Evolutionary conservation across 30 jellyfish, hydroid and myxozoan genomes (phyloP), one percentile per base, ranked within the genome.

Genomic region (Aurelia coerulea): DNA sequence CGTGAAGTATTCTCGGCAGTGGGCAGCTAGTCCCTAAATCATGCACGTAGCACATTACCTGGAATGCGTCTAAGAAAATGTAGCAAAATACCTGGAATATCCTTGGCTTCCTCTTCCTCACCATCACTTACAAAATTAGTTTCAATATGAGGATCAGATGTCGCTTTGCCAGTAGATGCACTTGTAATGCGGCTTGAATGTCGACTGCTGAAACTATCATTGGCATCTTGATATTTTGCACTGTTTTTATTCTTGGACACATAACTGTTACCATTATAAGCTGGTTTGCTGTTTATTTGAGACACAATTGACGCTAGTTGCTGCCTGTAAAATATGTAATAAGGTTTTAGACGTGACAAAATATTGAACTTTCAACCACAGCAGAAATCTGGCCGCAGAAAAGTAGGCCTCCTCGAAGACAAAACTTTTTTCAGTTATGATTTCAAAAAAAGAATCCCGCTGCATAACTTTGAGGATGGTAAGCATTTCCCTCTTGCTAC

Each of bases 151-250:
- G 62, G 77, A 39, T 68, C 56, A 6, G 56, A 46, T 6, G 56
- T 65, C 16, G 89, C 64, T 52, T 80, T 34, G 23, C 54, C 69
- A 6, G 60, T 31, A 13, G 86, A 71, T 0, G 86, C 54, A 79
- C 81, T 83, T 14, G 85, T 71, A 2, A 71, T 58, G 15, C 41
- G 80, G 75, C 92, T 83, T 31, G 91, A 68, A 9, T 52, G 78
- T 59, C 71, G 16, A 32, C 91, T 81, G 73, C 80, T 83, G 42
- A 83, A 16, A 49, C 92, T 71, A 35, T 83, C 92, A 58, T 46
- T 71, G 19, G 35, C 10, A 29, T 71, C 75, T 15, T 65, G 81
- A 56, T 41, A 7, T 34, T 52, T 65, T 10, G 75, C 41, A 17
- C n/a, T 18, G 23, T 42, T 10, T 10, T 16, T 32, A 10, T 29